Conservation (phyloP, 2,888 invertebrate species). For the Clusia tigrina region DNA sequence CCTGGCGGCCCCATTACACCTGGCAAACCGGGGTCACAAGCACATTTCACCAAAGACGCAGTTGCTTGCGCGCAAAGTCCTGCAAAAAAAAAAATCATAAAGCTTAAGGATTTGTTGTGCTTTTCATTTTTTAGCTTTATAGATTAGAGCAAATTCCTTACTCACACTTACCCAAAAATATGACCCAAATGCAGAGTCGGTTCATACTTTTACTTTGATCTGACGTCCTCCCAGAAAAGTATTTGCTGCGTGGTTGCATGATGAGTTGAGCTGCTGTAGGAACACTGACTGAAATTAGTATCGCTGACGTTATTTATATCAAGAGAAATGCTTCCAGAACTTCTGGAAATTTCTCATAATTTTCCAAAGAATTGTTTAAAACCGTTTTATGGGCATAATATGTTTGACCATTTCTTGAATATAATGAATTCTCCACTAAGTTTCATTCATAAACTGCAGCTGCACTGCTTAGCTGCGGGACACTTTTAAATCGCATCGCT, state of each 20-base stretch:
- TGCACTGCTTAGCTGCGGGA: too few species aligned
- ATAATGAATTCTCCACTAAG: not conserved
- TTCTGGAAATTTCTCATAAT: not conserved
- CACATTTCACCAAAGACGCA: slow-evolving; percentile 45
- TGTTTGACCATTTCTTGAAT: not conserved
- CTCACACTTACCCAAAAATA: slow-evolving; percentile 40
- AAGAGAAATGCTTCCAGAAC: not conserved
- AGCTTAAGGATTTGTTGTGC: not conserved
- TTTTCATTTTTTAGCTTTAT: not conserved
- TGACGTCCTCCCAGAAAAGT: slow-evolving; percentile 41
- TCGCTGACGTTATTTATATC: not conserved
- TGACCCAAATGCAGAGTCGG: slow-evolving; percentile 21
- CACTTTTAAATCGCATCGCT: not conserved
- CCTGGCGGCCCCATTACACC: slow-evolving; percentile 42
- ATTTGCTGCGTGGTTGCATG: not conserved
- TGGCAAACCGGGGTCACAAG: slow-evolving; percentile 43
- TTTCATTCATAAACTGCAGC: not conserved
- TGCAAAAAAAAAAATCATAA: slow-evolving; percentile 5
- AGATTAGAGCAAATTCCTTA: not conserved
- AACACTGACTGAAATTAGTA: not conserved
- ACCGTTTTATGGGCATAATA: not conserved
- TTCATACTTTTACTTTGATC: slow-evolving; percentile 37
- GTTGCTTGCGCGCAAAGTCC: slow-evolving; percentile 30
- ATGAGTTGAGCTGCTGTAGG: not conserved
- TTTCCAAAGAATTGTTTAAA: not conserved